These are phyloP conservation scores for Archilochus colubris DNA, from an alignment of 2,113 vertebrate species.

Conservation along the genomic window DNA sequence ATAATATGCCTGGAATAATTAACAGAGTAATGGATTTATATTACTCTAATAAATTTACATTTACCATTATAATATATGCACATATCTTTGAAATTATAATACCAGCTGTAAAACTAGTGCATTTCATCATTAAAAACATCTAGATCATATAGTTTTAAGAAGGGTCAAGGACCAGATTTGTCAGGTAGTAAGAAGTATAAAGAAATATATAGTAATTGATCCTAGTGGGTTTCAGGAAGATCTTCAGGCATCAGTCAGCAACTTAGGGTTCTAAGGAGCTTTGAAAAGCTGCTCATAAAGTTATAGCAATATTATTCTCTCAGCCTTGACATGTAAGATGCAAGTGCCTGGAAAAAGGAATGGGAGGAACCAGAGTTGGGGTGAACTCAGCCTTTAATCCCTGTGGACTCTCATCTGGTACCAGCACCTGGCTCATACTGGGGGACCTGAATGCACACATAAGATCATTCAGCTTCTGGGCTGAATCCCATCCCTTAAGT, in stretches of 20 bases:
- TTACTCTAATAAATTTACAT: neutral
- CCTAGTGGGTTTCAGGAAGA: neutral
- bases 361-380: neutral
- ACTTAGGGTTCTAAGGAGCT: neutral
- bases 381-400: neutral
- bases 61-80: neutral
- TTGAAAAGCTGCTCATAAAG: neutral
- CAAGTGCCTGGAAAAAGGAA: neutral
- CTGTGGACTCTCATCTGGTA: fast-evolving
- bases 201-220: neutral
- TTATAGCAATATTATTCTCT: neutral
- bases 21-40: conserved; percentile 14
- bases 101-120: neutral
- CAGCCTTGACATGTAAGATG: neutral
- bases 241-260: neutral
- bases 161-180: neutral
- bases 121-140: neutral
- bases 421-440: neutral
- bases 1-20: conserved; percentile 25
- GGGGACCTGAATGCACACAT: fast-evolving
- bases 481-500: neutral
- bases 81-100: neutral
- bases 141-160: neutral
- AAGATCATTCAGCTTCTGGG: neutral
- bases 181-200: neutral